Conservation (phyloP, 1,140 invertebrate genomes). For the Drosophila ogumai region DNA sequence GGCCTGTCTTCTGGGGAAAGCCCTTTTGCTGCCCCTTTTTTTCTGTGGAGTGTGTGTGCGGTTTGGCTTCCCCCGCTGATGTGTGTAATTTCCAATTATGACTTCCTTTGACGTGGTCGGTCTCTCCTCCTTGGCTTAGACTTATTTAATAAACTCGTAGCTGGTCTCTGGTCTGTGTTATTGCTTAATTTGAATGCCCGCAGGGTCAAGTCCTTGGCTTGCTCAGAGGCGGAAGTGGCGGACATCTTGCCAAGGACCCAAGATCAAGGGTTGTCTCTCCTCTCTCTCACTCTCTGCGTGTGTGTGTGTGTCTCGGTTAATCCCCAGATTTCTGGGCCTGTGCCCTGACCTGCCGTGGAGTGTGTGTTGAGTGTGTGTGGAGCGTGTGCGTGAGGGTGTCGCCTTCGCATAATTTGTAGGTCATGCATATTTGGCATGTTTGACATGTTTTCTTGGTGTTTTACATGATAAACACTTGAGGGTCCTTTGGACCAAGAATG, state of each 20-base stretch:
- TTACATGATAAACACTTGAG: conserved; percentile 81
- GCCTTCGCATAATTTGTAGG: conserved; percentile 79
- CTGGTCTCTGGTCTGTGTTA: conserved; percentile 16
- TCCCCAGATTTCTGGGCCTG: conserved; percentile 42
- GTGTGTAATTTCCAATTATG: conserved; percentile 79
- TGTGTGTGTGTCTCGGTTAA: conserved; percentile 23
- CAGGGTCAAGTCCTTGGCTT: conserved; percentile 36
- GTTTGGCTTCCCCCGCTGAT: conserved; percentile 41
- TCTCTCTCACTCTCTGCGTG: neutral
- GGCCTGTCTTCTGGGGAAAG: conserved; percentile 22
- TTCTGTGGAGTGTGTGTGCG: conserved; percentile 10
- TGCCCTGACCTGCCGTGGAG: conserved; percentile 7
- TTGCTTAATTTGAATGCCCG: conserved; percentile 61
- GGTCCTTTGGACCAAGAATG: conserved; percentile 41
- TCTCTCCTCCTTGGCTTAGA: conserved; percentile 12
- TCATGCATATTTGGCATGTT: conserved; percentile 81
- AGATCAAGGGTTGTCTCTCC: conserved; percentile 14
- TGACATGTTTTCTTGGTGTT: conserved; percentile 79
- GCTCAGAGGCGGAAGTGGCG: conserved; percentile 8
- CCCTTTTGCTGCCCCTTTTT: conserved; percentile 1
- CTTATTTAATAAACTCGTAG: conserved; percentile 53
- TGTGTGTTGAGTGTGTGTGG: neutral
- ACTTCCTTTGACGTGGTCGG: conserved; percentile 59
- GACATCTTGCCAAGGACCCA: conserved; percentile 1
- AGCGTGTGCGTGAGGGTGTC: conserved; percentile 50